Evolutionary conservation across 2,113 vertebrate species (phyloP), one percentile per base, ranked within the genome.

Genomic region (Kobus ellipsiprymnus): DNA sequence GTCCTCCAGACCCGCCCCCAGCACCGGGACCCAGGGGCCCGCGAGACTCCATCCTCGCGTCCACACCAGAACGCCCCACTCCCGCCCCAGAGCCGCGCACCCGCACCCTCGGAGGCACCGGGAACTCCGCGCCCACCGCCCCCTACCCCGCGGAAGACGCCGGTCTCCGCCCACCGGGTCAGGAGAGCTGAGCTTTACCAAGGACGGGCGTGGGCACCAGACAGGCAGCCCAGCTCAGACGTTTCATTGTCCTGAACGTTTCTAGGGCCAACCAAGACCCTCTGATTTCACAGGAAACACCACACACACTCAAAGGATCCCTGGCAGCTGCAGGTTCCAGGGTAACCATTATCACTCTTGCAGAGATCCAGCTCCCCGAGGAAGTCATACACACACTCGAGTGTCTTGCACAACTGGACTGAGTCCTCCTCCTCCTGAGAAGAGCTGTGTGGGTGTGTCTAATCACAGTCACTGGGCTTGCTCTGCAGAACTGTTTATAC

Each of bases 381-480:
- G 40, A 91, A 78, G 77, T 46, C 27, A 23, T 2, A 23, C 1
- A 30, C 4, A 46, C 33, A 15, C 13, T 13, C 30, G 1, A 7
- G 2, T 10, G 16, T 67, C 33, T 16, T n/a, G 64, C 64, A 19
- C 2, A 16, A 67, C 16, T n/a, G 7, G 64, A 10, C 16, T 17
- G 33, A n/a, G 16, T 67, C 21, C 14, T n/a, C 40, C 71, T 33
- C 57, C 23, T 71, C n/a, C n/a, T 6, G 27, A 62, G 74, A 10
- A 60, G 30, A n/a, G 17, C 1, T 5, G 50, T 1, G 60, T 2
- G 3, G 1, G 2, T n/a, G 11, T 9, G 5, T 86, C 59, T 62
- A 21, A 80, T 85, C 62, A 27, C 14, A 74, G 4, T 25, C 19
- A 59, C 27, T 78, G 12, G 5, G 57, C 46, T 62, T 52, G 46